Conservation (phyloP, 2,888 invertebrate genomes). For the Mythimna impura region DNA sequence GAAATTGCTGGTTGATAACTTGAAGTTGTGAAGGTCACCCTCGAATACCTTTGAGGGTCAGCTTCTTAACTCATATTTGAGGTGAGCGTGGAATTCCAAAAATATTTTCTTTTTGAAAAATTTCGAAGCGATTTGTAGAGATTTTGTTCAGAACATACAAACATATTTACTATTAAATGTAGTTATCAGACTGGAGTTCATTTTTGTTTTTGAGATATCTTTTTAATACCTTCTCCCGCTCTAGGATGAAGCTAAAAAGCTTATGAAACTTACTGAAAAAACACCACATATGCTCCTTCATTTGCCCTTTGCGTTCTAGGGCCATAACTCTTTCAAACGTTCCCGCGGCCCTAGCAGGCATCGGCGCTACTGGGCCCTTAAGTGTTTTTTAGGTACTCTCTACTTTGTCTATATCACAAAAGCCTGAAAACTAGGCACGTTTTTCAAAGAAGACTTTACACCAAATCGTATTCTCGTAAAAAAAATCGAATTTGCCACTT, state of each 20-base stretch:
- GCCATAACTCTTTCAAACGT: no score
- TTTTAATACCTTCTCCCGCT: no score
- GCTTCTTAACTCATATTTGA: background rate
- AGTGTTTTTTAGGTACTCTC: no score
- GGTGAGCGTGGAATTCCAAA: background rate
- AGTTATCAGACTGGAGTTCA: background rate
- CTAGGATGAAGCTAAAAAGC: no score
- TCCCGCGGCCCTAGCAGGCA: no score
- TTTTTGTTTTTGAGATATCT: background rate
- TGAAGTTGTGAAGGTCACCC: slow-evolving; percentile 15
- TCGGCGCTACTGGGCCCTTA: no score
- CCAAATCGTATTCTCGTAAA: slow-evolving; percentile 19
- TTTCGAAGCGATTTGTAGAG: no score
- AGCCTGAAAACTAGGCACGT: no score
- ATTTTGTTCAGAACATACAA: background rate
- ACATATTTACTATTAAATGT: background rate
- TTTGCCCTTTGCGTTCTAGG: no score
- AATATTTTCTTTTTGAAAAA: background rate
- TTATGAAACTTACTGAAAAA: no score
- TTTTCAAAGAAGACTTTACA: background rate
- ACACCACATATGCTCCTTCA: no score
- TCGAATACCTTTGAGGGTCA: background rate
- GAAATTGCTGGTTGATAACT: slow-evolving; percentile 33
- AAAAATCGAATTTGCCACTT: slow-evolving; percentile 24
- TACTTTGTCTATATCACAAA: background rate